phyloP scores from a whole-genome alignment of 2,888 invertebrate genomes.

The Lepidochitona cinerea region DNA sequence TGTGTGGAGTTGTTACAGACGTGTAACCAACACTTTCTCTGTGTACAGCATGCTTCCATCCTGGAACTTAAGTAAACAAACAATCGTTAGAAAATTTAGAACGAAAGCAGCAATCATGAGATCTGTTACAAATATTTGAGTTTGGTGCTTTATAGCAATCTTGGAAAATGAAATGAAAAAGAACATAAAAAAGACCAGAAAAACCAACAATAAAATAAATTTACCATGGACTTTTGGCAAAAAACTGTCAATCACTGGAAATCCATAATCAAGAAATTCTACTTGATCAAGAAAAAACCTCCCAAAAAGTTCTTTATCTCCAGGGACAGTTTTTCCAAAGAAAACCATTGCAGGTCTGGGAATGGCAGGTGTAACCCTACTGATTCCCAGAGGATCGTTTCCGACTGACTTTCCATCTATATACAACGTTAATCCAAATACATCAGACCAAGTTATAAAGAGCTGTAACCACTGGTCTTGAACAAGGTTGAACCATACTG shows the following conservation, averaged over 20 bases:
- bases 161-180: too few relatives aligned
- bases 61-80: conserved; percentile 10
- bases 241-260: neutral
- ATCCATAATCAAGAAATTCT: neutral
- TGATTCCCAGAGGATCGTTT: too few relatives aligned
- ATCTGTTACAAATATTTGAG: too few relatives aligned
- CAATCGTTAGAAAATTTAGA: too few relatives aligned
- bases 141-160: too few relatives aligned
- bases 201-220: too few relatives aligned
- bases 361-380: neutral
- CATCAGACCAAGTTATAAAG: conserved; percentile 19
- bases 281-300: neutral
- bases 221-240: neutral
- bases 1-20: neutral
- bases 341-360: too few relatives aligned
- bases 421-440: conserved; percentile 23
- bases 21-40: neutral
- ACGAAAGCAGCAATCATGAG: too few relatives aligned
- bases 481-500: conserved; percentile 28
- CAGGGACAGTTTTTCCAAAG: neutral
- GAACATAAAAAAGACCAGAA: too few relatives aligned
- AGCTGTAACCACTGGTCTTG: conserved; percentile 24
- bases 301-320: neutral
- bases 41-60: conserved; percentile 24
- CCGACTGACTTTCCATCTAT: conserved; percentile 26